Conservation (phyloP, 2,113 vertebrate genomes). For the Numenius arquata region DNA sequence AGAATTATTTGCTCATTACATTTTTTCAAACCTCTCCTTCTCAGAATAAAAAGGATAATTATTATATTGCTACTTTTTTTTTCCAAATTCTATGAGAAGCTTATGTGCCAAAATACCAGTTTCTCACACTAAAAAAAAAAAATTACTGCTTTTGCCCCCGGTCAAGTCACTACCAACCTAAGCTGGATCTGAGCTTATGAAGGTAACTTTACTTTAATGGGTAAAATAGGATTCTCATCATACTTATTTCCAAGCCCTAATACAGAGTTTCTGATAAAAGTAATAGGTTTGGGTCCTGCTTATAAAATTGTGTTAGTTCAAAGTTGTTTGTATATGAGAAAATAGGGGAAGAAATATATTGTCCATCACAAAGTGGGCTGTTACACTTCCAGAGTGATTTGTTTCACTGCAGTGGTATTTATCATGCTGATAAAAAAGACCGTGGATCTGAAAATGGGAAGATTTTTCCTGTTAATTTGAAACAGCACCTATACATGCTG, state of each 20-base stretch:
- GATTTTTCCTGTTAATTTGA: conserved; percentile 67
- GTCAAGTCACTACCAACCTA: not conserved
- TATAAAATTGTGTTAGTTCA: conserved; percentile 9
- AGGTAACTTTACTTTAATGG: not conserved
- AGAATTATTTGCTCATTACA: not conserved
- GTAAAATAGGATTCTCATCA: not conserved
- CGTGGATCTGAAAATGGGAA: conserved; percentile 41
- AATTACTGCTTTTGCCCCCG: not conserved
- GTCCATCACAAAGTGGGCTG: not conserved
- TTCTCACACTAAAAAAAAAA: not conserved
- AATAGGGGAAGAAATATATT: not conserved
- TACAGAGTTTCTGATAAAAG: not conserved
- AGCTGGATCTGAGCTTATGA: not conserved
- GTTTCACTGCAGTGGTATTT: conserved; percentile 52
- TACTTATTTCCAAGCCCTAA: conserved; percentile 3
- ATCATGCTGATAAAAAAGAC: conserved; percentile 61
- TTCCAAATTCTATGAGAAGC: not conserved
- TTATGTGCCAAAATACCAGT: not conserved
- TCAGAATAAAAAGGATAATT: not conserved
- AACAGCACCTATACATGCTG: conserved; percentile 44
- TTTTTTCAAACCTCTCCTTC: not conserved
- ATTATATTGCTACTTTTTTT: not conserved
- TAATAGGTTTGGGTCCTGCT: not conserved
- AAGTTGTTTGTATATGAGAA: conserved; percentile 15
- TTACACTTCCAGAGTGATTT: conserved; percentile 1